phyloP scores from a whole-genome alignment of 2,888 invertebrate species.

The Coelinius sp. region DNA sequence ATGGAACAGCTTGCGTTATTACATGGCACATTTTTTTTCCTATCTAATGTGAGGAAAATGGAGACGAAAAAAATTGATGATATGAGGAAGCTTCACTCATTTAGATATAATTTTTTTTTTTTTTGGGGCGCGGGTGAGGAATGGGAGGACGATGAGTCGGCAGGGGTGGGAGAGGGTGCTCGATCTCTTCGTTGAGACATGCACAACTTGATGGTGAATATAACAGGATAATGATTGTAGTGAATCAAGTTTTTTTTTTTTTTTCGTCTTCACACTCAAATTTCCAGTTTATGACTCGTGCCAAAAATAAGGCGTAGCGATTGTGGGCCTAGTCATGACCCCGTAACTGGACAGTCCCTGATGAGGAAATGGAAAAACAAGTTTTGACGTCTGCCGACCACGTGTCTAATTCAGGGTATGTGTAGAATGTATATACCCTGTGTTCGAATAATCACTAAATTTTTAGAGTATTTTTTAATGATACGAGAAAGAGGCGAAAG shows the following conservation, averaged over 20 bases:
- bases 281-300: slow-evolving; percentile 64
- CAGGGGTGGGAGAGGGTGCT: slow-evolving; percentile 51
- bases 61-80: slow-evolving; percentile 22
- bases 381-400: slow-evolving; percentile 68
- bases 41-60: not conserved
- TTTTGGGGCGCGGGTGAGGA: slow-evolving; percentile 23
- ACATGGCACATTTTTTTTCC: slow-evolving; percentile 40
- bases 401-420: slow-evolving; percentile 57
- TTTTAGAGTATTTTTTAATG: slow-evolving; percentile 1
- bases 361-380: slow-evolving; percentile 55
- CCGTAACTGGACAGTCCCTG: slow-evolving; percentile 50
- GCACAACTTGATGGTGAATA: no score
- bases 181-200: not conserved
- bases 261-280: not conserved
- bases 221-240: no score
- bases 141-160: slow-evolving; percentile 36
- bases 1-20: slow-evolving; percentile 38
- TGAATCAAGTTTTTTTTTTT: no score
- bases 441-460: slow-evolving; percentile 1
- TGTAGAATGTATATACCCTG: slow-evolving; percentile 32
- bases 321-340: slow-evolving; percentile 50
- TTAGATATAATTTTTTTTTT: slow-evolving; percentile 21
- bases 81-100: slow-evolving; percentile 19
- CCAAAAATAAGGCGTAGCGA: slow-evolving; percentile 40
- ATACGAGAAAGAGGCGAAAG: not conserved